phyloP scores from a whole-genome alignment of 2,888 invertebrate genomes.

The Drosophila buzzatii region DNA sequence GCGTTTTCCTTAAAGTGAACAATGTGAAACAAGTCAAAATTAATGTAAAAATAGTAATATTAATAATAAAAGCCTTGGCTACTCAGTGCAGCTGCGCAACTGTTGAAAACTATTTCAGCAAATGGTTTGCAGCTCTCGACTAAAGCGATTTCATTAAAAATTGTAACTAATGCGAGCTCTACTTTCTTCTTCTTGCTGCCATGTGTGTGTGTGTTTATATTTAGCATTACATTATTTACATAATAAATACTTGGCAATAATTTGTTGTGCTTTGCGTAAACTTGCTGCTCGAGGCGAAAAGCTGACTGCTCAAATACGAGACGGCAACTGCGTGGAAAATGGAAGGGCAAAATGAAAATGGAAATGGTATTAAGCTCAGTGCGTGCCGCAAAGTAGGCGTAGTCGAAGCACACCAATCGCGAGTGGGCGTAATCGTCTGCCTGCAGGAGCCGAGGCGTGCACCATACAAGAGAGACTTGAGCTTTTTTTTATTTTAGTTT shows the following conservation, averaged over 20 bases:
- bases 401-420: neutral
- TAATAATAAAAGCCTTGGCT: slow-evolving; percentile 4
- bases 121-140: slow-evolving; percentile 19
- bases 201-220: slow-evolving; percentile 18
- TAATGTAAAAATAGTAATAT: slow-evolving; percentile 10
- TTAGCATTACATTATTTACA: slow-evolving; percentile 72
- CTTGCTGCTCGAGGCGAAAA: slow-evolving; percentile 53
- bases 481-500: neutral
- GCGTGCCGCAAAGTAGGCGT: slow-evolving; percentile 7
- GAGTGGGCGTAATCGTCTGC: slow-evolving; percentile 25
- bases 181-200: neutral
- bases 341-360: slow-evolving; percentile 5
- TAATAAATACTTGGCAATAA: slow-evolving; percentile 74
- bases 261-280: slow-evolving; percentile 68
- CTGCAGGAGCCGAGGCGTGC: neutral
- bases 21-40: slow-evolving; percentile 33
- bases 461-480: slow-evolving; percentile 25
- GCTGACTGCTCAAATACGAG: slow-evolving; percentile 11
- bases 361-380: slow-evolving; percentile 30
- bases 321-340: slow-evolving; percentile 6
- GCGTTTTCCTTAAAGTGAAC: slow-evolving; percentile 13
- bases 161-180: slow-evolving; percentile 22
- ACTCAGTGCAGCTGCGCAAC: slow-evolving; percentile 22
- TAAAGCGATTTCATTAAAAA: slow-evolving; percentile 49
- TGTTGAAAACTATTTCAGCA: slow-evolving; percentile 51